Conservation (phyloP, 2,113 vertebrate genomes). For the Myocastor coypus region DNA sequence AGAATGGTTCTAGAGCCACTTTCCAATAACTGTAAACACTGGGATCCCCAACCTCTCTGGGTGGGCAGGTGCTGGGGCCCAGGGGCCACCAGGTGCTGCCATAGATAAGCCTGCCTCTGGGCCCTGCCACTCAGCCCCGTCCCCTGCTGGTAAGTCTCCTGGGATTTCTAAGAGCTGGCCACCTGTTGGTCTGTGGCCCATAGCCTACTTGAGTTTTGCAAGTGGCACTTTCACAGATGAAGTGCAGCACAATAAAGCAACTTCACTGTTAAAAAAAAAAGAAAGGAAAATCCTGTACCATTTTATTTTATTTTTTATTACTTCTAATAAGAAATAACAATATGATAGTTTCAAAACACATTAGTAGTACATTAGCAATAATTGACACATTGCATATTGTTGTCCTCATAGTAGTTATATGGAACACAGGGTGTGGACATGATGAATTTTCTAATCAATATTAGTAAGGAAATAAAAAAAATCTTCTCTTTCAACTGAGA, state of each 20-base stretch:
- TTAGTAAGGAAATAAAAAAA: too few relatives aligned
- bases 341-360: too few relatives aligned
- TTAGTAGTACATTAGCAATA: too few relatives aligned
- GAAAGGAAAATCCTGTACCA: too few relatives aligned
- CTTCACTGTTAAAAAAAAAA: background rate
- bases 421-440: too few relatives aligned
- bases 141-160: background rate
- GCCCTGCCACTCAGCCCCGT: background rate
- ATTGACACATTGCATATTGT: too few relatives aligned
- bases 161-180: fast-evolving
- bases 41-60: background rate
- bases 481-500: too few relatives aligned
- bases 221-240: background rate
- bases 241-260: constrained; percentile 55
- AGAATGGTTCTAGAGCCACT: background rate
- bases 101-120: background rate
- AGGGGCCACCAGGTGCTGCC: background rate
- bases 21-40: background rate
- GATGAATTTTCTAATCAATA: too few relatives aligned
- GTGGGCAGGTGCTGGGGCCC: background rate
- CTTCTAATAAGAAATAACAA: too few relatives aligned
- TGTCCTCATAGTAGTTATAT: too few relatives aligned
- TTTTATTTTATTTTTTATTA: too few relatives aligned
- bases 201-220: background rate
- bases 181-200: too few relatives aligned